Evolutionary conservation across 2,888 invertebrate genomes (phyloP), one percentile per base, ranked within the genome.

Genomic region (Amblyjoppa fuscipennis): DNA sequence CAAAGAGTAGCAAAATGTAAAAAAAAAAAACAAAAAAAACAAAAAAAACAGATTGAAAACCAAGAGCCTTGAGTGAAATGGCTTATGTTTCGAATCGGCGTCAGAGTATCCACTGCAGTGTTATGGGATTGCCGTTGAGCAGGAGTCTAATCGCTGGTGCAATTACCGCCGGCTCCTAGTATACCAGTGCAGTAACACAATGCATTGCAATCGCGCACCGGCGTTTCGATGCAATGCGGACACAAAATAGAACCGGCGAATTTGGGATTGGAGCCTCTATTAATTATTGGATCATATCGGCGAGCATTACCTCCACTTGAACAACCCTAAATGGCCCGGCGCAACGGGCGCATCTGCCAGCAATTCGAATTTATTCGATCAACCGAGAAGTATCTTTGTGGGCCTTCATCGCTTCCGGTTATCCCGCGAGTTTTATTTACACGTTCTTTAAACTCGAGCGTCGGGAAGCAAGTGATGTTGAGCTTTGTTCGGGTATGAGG

Each of bases 281-380:
- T 59, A 68, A 81, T 81, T 81, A 75, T 75, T 69, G 75, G 74
- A 74, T 81, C 81, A 69, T 75, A 81, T 75, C 69, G 49, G 25
- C 49, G 41, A 38, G 38, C 66, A 51, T 75, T 69, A 49, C 59
- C 69, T 59, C 75, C 25, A 34, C 28, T 75, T 74, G 13, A 70
- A 25, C 25, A 51, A 11, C 59, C 53, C 51, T 28, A 9, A 41
- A 41, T 80, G 34, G 49, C 11, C 25, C 11, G n/a, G 34, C n/a
- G 6, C 16, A 20, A 28, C n/a, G 66, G 16, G 34, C 38, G 34
- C 51, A 5, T 51, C n/a, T 9, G 20, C 70, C 20, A 7, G 70
- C 20, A 28, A 16, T 71, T 64, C 11, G 49, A 34, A 64, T 61
- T 41, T 31, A 7, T 76, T 66, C 5, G 25, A 34, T 61, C 20